Evolutionary conservation across 2,888 invertebrate genomes (phyloP).

Genomic region (Trimorus sp.): DNA sequence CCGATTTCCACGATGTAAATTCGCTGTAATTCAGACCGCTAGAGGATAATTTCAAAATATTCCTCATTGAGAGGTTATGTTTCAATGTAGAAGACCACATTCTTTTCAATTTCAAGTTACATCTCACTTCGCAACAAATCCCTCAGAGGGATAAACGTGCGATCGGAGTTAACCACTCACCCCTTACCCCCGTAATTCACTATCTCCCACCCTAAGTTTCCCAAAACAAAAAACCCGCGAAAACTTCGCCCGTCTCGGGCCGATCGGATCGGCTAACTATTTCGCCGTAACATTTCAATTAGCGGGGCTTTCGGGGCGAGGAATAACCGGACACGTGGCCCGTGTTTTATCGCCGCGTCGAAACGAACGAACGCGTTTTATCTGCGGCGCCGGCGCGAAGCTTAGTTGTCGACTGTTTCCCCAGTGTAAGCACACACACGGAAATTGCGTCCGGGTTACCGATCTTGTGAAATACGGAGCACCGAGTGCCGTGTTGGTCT

Average conservation of each 20-base stretch:
- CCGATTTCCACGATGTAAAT: no score
- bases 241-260: not conserved
- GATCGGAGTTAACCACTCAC: no score
- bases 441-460: constrained; percentile 54
- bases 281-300: constrained; percentile 18
- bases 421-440: constrained; percentile 69
- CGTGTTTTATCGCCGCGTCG: constrained; percentile 44
- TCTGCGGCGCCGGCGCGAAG: constrained; percentile 52
- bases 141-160: no score
- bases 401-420: constrained; percentile 57
- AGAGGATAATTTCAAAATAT: no score
- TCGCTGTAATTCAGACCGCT: no score
- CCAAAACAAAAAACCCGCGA: no score
- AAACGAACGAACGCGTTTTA: constrained; percentile 53
- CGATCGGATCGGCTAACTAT: not conserved
- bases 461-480: constrained; percentile 68
- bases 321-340: constrained; percentile 13
- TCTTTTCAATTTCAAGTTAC: no score
- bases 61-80: no score
- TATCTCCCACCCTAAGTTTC: no score
- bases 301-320: constrained; percentile 15
- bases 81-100: no score
- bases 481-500: constrained; percentile 78
- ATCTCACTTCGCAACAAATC: no score
- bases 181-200: no score